Percentiles rank a stretch among this genome's conserved stretches.
phyloP scores from a whole-genome alignment of 2,113 vertebrate species.

The Brachirus orientalis region DNA sequence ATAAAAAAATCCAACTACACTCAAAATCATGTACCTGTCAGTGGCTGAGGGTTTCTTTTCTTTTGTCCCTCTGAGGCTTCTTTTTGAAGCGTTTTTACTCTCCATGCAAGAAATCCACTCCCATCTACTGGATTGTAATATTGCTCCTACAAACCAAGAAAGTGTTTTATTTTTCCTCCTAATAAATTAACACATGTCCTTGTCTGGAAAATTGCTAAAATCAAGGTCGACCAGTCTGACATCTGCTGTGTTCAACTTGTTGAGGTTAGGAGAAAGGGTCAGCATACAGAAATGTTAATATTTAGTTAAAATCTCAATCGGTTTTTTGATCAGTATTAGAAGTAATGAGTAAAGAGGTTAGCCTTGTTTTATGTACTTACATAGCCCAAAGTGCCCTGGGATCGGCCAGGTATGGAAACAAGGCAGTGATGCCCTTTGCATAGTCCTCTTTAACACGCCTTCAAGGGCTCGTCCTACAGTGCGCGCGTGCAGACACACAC shows the following conservation, averaged over 20 bases:
- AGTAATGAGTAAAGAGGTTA: not conserved
- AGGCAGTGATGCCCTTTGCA: constrained; percentile 26
- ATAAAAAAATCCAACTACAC: not conserved
- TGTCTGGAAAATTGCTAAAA: too few relatives aligned
- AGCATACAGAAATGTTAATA: too few relatives aligned
- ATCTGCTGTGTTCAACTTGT: too few relatives aligned
- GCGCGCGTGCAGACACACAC: not conserved
- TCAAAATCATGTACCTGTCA: not conserved
- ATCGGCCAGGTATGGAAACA: too few relatives aligned
- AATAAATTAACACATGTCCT: too few relatives aligned
- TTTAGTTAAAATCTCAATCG: too few relatives aligned
- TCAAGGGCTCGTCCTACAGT: constrained; percentile 26
- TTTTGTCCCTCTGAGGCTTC: constrained; percentile 20
- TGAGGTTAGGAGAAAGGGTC: too few relatives aligned
- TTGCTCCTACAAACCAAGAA: constrained; percentile 25
- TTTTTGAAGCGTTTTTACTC: constrained; percentile 31
- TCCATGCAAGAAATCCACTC: constrained; percentile 30
- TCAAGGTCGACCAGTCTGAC: too few relatives aligned
- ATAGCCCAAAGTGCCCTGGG: constrained; percentile 19
- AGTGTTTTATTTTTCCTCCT: too few relatives aligned
- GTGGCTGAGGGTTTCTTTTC: not conserved
- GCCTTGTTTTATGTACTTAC: constrained; percentile 1
- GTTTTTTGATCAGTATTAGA: too few relatives aligned
- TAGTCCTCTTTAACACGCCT: constrained; percentile 24
- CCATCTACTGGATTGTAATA: constrained; percentile 28